Base-by-base conservation (phyloP, 2,113 vertebrate genomes). In the Forbesichthys agassizii region DNA sequence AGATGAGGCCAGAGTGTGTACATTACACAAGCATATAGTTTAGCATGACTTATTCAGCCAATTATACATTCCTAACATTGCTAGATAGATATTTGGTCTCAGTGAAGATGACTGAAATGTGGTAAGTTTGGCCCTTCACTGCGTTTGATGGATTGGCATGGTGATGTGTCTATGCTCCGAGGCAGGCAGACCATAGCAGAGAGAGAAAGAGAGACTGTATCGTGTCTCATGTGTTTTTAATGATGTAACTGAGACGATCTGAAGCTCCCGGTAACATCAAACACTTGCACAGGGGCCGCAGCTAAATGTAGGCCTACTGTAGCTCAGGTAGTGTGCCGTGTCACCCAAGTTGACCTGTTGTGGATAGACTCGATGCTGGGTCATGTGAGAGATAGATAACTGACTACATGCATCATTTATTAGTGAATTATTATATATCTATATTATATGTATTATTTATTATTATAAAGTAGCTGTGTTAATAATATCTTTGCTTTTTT, bases 181-280 rank as follows among this genome's bases (percentile, higher is more conserved):
- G 77, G 68, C 74, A 11, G 75, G 42, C 27, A 13, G 3, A n/a
- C 13, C 0, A 10, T 47, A 61, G 48, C 9, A 47, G 53, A 53
- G 64, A 54, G 77, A 69, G 75, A 33, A 33, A 66, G 11, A 27
- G 16, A 57, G 20, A 20, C 55, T 65, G 81, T 4, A 73, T 68
- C 3, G 13, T 20, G 2, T 75, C 79, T 86, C 82, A 84, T 90
- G 75, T 80, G 84, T 88, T 89, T 90, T 88, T 90, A 86, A 90
- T 90, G 87, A 88, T 80, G 87, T 78, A 76, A 74, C 83, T 42
- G 78, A 83, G 79, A 73, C 66, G 81, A 88, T 85, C 78, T 72
- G 78, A 84, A 84, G 81, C 79, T 18, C 46, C 51, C 3, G 64
- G 52, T 14, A 56, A 42, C 53, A 56, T 48, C 42, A 58, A 58